Evolutionary conservation across 2,113 vertebrate species (phyloP), one percentile per base, ranked within the genome.

Genomic region (Casuarius casuarius): DNA sequence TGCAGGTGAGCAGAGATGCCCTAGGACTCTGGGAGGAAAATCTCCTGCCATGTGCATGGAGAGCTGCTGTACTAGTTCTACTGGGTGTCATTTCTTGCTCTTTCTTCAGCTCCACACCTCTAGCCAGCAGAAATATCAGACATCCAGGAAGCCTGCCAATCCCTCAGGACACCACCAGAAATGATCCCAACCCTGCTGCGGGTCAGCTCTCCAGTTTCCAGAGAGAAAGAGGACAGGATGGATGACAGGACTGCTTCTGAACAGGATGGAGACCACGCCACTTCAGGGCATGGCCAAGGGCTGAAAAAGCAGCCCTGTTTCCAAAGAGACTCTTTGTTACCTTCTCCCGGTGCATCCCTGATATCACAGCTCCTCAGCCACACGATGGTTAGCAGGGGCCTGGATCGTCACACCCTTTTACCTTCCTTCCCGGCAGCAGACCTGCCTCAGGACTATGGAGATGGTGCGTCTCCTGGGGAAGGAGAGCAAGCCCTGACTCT

Each of bases 321-420:
- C 92, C 98, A 97, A 78, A 97, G 96, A 83, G 97, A 98, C 70
- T 96, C 97, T 62, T 96, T 98, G 78, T 88, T 98, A 46, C 90
- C 97, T 7, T 98, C 98, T 86, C 92, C 98, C 87, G 98, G 44
- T 4, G 79, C 94, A 14, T 98, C 98, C 68, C 98, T 99, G 81
- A 98, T 98, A 72, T 98, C 98, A 19, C 98, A 98, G 38, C 98
- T 98, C 66, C 98, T 99, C 76, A 97, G 97, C 54, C 98, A 98
- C 97, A 93, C 96, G 1, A 87, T 94, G 71, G 95, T 28, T 94
- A 98, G 98, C 83, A 98, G 97, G 73, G 90, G 80, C 25, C 94
- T 98, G 75, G 98, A 99, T 67, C 97, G 98, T 65, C 97, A 81
- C 73, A 51, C 97, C 25, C 97, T 98, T 84, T 98, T 98, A 94